Percentiles rank a stretch among this genome's conserved stretches.
These are phyloP conservation scores for Ectobius pallidus DNA, from an alignment of 2,888 invertebrate genomes.

Conservation along the genomic window DNA sequence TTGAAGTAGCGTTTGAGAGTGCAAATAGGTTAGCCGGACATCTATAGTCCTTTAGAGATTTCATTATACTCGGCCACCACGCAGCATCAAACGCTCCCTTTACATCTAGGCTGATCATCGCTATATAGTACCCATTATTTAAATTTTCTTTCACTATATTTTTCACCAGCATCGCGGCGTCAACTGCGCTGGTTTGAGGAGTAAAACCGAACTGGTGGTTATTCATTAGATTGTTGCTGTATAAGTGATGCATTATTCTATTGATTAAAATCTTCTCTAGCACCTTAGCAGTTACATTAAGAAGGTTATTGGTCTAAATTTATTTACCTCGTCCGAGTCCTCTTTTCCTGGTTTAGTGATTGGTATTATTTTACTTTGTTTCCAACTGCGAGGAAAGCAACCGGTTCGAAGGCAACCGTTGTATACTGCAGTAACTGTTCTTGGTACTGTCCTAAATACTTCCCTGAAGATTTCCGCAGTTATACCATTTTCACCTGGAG, in stretches of 20 bases:
- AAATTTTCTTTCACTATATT: background rate
- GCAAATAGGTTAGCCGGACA: background rate
- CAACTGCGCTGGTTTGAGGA: background rate
- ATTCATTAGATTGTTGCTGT: background rate
- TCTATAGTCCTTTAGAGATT: too few relatives aligned
- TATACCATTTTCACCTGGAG: background rate
- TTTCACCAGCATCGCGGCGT: background rate
- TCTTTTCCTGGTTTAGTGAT: background rate
- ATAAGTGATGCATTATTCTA: background rate
- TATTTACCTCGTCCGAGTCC: background rate
- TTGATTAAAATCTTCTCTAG: background rate
- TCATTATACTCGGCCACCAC: background rate
- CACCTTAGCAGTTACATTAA: background rate
- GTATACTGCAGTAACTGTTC: background rate
- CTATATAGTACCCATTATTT: background rate
- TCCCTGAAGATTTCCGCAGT: background rate
- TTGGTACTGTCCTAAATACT: background rate
- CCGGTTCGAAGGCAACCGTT: background rate
- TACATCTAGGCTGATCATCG: background rate
- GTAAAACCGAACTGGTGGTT: background rate
- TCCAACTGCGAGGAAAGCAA: background rate
- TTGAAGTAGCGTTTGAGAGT: background rate
- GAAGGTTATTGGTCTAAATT: background rate
- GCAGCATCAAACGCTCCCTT: constrained; percentile 9
- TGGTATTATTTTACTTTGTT: background rate